Base-by-base conservation (phyloP, 1,140 invertebrate genomes). In the Apis dorsata region DNA sequence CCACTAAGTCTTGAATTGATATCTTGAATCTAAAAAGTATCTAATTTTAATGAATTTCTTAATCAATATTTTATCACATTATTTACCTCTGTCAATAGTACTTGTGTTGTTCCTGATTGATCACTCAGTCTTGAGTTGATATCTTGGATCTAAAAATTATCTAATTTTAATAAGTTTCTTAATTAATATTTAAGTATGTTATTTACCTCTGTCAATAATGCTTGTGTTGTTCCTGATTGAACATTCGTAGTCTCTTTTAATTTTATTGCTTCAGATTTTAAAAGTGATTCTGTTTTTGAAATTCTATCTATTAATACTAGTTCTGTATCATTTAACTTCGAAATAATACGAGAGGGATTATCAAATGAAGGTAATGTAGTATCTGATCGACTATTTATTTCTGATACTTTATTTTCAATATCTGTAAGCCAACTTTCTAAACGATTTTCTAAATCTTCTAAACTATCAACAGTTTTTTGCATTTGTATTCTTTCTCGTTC, bases 401-500 rank as follows among this genome's bases (percentile, higher is more conserved):
- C 93, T 0, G 94, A 92, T 44, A 96, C 88, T 83, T 95, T 95
- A 65, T 94, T 94, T 68, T 95, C 95, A 9, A 95, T 88, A 78
- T 94, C 93, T 13, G 93, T 91, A 10, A 95, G 89, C 66, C 96
- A 95, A 44, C 93, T 91, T 49, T 95, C 94, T 82, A 97, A 90
- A 74, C 95, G 95, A 80, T 94, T 95, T 90, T 96, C 95, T 82
- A 97, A 94, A 55, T 95, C 95, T 65, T 96, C 95, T 17, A 97
- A 92, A 10, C 94, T 94, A 84, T 97, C 96, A 63, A 95, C 94
- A 1, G 95, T 96, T 88, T 96, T 96, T 79, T 96, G 95, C 77
- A 96, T 94, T 83, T 97, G 96, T 34, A 94, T 94, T 77, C 96
- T 95, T 83, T 97, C 96, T 77, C 95, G 92, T 88, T 96, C 96